A percentile compares a stretch with the other conserved stretches of the same genome.
These are phyloP conservation scores for Penaeus chinensis DNA, from an alignment of 1,140 invertebrate genomes.

Conservation along the genomic window DNA sequence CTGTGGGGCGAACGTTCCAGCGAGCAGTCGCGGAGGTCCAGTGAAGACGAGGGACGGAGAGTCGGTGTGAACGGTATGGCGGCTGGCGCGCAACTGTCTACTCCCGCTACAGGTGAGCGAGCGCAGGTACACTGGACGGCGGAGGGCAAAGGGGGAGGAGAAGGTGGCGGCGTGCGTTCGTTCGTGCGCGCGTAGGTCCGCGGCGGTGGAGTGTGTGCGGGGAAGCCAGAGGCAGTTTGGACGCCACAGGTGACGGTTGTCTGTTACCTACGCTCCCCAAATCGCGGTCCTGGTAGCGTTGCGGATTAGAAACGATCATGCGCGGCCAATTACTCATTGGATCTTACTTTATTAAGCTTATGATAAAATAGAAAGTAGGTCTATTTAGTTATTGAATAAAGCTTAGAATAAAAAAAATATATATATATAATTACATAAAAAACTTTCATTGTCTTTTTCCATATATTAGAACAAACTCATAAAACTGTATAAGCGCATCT, in stretches of 20 bases:
- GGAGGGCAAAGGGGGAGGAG: conserved; percentile 4
- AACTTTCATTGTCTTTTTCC: too few relatives aligned
- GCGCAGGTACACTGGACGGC: conserved; percentile 56
- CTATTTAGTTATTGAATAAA: too few relatives aligned
- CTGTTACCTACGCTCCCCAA: background rate
- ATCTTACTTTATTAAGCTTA: too few relatives aligned
- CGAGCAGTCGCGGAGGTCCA: conserved; percentile 27
- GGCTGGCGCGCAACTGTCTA: conserved; percentile 52
- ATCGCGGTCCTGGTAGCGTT: too few relatives aligned
- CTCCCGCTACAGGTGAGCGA: conserved; percentile 57
- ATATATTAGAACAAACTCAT: too few relatives aligned
- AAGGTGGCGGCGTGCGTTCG: conserved; percentile 24
- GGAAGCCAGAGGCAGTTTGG: conserved; percentile 47
- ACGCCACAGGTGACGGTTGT: conserved; percentile 31
- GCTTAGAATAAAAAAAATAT: too few relatives aligned
- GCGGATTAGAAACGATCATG: too few relatives aligned
- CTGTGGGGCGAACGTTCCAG: conserved; percentile 22
- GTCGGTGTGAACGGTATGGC: conserved; percentile 47
- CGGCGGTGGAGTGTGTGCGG: conserved; percentile 41
- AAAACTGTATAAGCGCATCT: too few relatives aligned
- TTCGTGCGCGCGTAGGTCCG: conserved; percentile 39
- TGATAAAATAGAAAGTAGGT: too few relatives aligned
- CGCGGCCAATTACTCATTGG: too few relatives aligned
- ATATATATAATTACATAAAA: too few relatives aligned
- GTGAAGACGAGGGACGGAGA: conserved; percentile 21